Conservation (phyloP, 2,888 invertebrate species). For the Ennomos erosarius region DNA sequence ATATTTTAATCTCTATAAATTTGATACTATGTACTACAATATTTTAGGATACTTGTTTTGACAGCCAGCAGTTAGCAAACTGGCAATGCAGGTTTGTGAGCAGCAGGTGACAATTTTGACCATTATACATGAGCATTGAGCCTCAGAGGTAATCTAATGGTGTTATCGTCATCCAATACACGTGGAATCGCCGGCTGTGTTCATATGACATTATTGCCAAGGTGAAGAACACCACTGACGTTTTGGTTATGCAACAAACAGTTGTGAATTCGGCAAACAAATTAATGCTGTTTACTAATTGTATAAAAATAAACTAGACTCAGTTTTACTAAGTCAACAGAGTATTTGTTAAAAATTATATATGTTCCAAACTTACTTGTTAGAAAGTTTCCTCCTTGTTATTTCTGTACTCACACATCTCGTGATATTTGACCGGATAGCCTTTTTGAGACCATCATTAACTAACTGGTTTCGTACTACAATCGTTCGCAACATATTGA, state of each 20-base stretch:
- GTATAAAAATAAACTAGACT: not conserved
- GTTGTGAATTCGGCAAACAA: conserved; percentile 37
- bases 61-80: too few species aligned
- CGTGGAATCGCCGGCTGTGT: conserved; percentile 52
- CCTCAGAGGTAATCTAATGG: not conserved
- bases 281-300: not conserved
- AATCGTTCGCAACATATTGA: conserved; percentile 90
- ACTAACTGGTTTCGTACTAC: conserved; percentile 88
- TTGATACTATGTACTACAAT: too few species aligned
- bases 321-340: not conserved
- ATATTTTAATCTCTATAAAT: too few species aligned
- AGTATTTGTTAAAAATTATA: conserved; percentile 5
- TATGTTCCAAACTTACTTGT: conserved; percentile 78
- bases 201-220: conserved; percentile 51
- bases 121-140: not conserved
- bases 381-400: conserved; percentile 85
- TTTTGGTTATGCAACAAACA: conserved; percentile 81
- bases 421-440: conserved; percentile 83
- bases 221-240: conserved; percentile 69
- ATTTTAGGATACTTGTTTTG: too few species aligned
- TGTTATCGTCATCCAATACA: conserved; percentile 30
- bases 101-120: too few species aligned
- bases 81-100: too few species aligned
- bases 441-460: conserved; percentile 86
- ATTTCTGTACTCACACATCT: conserved; percentile 87